Evolutionary conservation across 1,140 invertebrate genomes (phyloP), one percentile per base, ranked within the genome.

Genomic region (Leptopilina clavipes): DNA sequence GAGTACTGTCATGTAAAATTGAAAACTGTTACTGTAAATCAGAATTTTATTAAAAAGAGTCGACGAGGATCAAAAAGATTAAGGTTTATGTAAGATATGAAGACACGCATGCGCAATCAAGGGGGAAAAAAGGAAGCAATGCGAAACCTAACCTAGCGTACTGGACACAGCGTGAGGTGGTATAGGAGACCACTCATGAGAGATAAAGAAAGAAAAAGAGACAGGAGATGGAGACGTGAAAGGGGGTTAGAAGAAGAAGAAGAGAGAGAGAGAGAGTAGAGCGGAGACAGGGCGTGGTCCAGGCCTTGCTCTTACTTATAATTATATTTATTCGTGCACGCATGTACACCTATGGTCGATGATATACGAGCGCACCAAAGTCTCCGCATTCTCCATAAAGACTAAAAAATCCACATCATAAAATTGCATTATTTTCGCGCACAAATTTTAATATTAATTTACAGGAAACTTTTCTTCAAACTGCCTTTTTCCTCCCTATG

Each of bases 261-360:
- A 65, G 76, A 78, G 84, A 82, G 82, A 85, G 82, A 86, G 77
- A 83, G 83, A 85, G 82, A 86, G 81, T 72, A 83, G 81, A 86
- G 78, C 84, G 86, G 87, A 89, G 86, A 89, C 89, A 89, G 89
- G 89, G 88, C 89, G 89, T 90, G 89, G 89, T 88, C 86, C 89
- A 89, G 59, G 88, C 87, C 86, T 88, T 87, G 88, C 86, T 86
- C 88, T 84, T 86, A 88, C 86, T 89, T 89, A 85, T 88, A 87
- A 89, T 89, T 88, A 89, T 86, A 88, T 87, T 89, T 88, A 89
- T 89, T 86, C 87, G 82, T 81, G 79, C 83, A 79, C 83, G 81
- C 84, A 82, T 81, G 78, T 71, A 76, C 78, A 72, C 76, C 78
- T 82, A 81, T 84, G 82, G 79, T 76, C 78, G 86, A 87, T 86